phyloP scores from a whole-genome alignment of 2,113 vertebrate species.

The Perca schrenkii region DNA sequence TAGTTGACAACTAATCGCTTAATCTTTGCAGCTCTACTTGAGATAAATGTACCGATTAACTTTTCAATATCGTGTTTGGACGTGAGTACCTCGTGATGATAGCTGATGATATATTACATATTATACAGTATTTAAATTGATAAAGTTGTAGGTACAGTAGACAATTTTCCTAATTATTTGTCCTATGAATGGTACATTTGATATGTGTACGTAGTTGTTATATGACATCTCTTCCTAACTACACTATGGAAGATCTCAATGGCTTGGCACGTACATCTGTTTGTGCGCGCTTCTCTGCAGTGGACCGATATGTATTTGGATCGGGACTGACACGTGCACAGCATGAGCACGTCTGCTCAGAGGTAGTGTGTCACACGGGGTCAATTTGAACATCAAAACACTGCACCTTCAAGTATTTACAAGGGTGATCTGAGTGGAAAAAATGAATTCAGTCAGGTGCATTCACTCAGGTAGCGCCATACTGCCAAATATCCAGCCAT shows the following conservation, averaged over 20 bases:
- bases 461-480: constrained; percentile 56
- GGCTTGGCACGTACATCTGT: background rate
- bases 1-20: too few species aligned
- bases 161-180: background rate
- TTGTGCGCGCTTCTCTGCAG: background rate
- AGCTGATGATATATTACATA: too few species aligned
- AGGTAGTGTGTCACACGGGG: constrained; percentile 38
- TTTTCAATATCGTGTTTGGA: background rate
- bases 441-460: constrained; percentile 58
- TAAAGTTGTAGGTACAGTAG: background rate
- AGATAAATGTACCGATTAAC: background rate
- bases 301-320: constrained; percentile 5
- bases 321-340: constrained; percentile 11
- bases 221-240: background rate
- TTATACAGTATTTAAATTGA: background rate
- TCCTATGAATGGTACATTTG: background rate
- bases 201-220: background rate
- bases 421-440: constrained; percentile 52
- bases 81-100: too few species aligned
- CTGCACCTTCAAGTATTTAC: constrained; percentile 49
- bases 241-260: background rate
- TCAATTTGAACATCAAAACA: constrained; percentile 58
- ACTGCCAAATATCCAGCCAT: constrained; percentile 65
- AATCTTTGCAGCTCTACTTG: too few species aligned
- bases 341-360: constrained; percentile 3